Evolutionary conservation across 2,797 vertebrate species (phyloP), one percentile per base, ranked within the genome.

Genomic region (Sphenopsis melanotis): DNA sequence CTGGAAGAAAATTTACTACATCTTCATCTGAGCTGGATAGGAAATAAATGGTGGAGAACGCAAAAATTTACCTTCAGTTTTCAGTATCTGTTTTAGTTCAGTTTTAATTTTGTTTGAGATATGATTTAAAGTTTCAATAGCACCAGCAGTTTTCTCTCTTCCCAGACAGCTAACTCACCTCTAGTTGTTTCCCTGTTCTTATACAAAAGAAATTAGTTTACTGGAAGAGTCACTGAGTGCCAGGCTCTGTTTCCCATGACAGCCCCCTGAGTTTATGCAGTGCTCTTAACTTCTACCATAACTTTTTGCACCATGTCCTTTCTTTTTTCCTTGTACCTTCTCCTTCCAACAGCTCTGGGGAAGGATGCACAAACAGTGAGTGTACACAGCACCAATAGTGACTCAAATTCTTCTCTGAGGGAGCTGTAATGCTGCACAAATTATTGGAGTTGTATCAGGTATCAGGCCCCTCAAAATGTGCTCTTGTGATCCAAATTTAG

Each of bases 401-500:
- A 27, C n/a, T 85, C 64, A 77, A 1, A 65, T 78, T 80, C 23
- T 70, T n/a, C 39, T n/a, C 23, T 41, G 46, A 60, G 21, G 41
- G 26, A n/a, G 15, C 22, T 22, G 27, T 50, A 83, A 76, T 18
- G 10, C n/a, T 65, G 14, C 12, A 34, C 27, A 81, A 75, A 60
- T 46, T 39, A 52, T 23, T 32, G 32, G 32, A 34, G 9, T 27
- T 57, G 3, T 32, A 55, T 15, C 12, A 64, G 46, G 34, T 87
- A 64, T 20, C 37, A 34, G 27, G 20, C 16, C 46, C 34, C 76
- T 87, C 21, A 89, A 49, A 83, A n/a, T 34, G 11, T 61, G 39
- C 24, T 75, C 69, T 26, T 39, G 64, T 83, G 47, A 90, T 95
- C 93, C 61, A 90, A 93, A 96, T 68, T 66, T 52, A 90, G 64